Evolutionary conservation across 2,113 vertebrate species (phyloP).

Genomic region (Taxidea taxus): DNA sequence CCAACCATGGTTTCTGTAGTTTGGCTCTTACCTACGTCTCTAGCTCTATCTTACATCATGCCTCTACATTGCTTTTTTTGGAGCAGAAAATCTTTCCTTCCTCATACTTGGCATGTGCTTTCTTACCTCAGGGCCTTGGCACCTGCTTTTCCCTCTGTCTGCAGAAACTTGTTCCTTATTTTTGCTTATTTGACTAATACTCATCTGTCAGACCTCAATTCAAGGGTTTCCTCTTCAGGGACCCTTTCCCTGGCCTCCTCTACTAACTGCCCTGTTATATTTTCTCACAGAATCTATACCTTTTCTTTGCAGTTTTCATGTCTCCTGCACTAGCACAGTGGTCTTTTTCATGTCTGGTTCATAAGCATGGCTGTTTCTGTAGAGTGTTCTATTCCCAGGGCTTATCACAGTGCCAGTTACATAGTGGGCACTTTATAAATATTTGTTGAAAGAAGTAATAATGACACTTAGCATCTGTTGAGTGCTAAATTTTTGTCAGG

Average conservation of each 20-base stretch:
- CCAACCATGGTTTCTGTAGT: neutral
- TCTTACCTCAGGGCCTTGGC: neutral
- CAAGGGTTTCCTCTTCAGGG: neutral
- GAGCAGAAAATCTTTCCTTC: neutral
- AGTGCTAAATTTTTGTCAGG: neutral
- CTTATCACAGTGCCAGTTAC: neutral
- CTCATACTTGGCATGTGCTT: neutral
- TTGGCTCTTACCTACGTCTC: neutral
- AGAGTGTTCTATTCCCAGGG: neutral
- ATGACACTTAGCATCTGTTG: neutral
- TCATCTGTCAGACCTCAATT: neutral
- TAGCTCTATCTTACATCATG: neutral
- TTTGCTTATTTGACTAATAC: neutral
- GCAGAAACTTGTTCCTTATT: neutral
- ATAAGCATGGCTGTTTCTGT: neutral
- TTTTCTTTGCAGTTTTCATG: neutral
- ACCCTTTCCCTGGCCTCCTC: neutral
- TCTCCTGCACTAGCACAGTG: neutral
- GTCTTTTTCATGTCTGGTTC: neutral
- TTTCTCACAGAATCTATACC: neutral
- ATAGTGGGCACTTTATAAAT: neutral
- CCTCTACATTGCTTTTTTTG: neutral
- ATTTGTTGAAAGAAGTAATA: conserved; percentile 9
- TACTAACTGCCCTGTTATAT: neutral
- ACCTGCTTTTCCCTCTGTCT: neutral